Conservation (phyloP, 2,797 vertebrate species). For the Falco biarmicus region DNA sequence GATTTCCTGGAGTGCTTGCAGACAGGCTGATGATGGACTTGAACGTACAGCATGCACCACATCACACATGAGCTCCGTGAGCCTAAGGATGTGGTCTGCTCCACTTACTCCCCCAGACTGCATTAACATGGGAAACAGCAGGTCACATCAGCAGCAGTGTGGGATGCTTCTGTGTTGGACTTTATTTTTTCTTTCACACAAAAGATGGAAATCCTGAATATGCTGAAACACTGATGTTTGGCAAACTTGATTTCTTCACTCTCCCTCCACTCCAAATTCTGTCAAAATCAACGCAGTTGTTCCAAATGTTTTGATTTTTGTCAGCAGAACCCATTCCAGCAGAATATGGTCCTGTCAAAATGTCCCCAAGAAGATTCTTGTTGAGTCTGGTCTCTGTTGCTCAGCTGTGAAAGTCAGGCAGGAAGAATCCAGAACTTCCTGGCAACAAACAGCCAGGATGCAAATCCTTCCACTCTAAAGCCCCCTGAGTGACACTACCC, state of each 20-base stretch:
- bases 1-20: not conserved
- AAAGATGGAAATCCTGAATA: not conserved
- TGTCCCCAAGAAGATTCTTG: not conserved
- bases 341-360: conserved; percentile 38
- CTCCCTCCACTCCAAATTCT: not conserved
- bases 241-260: not conserved
- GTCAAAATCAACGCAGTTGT: conserved; percentile 36
- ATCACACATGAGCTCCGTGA: not conserved
- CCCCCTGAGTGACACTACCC: not conserved
- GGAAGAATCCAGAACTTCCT: not conserved
- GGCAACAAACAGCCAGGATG: not conserved
- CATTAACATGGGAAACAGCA: not conserved
- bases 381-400: not conserved
- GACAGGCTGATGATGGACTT: not conserved
- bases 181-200: not conserved
- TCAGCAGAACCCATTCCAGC: not conserved
- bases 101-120: not conserved
- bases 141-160: not conserved
- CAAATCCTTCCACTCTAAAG: not conserved
- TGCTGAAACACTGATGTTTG: not conserved
- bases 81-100: not conserved
- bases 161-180: not conserved
- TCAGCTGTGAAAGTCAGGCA: conserved; percentile 13
- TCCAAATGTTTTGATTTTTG: conserved; percentile 47
- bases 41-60: not conserved